Evolutionary conservation across 2,888 invertebrate species (phyloP), one percentile per base, ranked within the genome.

Genomic region (Nesidiocoris tenuis): DNA sequence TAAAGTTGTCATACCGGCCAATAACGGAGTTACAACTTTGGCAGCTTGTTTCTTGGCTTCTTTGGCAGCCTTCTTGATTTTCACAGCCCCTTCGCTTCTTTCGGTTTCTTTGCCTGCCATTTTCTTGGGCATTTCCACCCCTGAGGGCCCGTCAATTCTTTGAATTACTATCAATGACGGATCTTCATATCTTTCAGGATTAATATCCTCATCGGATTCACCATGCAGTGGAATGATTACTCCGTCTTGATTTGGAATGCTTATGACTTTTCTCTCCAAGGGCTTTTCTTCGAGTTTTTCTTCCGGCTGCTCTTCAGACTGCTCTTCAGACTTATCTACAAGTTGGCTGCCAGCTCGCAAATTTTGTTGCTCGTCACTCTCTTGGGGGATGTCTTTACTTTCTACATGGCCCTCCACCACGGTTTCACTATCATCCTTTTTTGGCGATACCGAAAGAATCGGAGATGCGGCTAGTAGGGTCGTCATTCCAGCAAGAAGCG

Each of bases 281-380:
- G 86, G 85, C 79, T 87, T 86, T 3, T 77, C 77, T n/a, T 81
- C 80, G 5, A 76, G 78, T 65, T 79, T 78, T 1, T 78, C 79
- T 21, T 80, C 75, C 21, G n/a, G 3, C 59, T 21, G 63, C 17
- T 56, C 56, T 0, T 56, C 56, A 3, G 12, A 39, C 12, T 39
- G 3, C 3, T 39, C 39, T 39, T 39, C 39, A 39, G 39, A 39
- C n/a, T n/a, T n/a, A n/a, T n/a, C n/a, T n/a, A n/a, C n/a, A n/a
- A n/a, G n/a, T n/a, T n/a, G n/a, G n/a, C n/a, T n/a, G n/a, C n/a
- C n/a, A n/a, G n/a, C n/a, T n/a, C n/a, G n/a, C n/a, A n/a, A n/a
- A n/a, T n/a, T n/a, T n/a, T n/a, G n/a, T n/a, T n/a, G n/a, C 3
- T 3, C 39, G 39, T 39, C 39, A 39, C 39, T 39, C 39, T 39